Evolutionary conservation across 2,888 invertebrate species (phyloP), one percentile per base, ranked within the genome.

Genomic region (Meiosimyza platycephala): DNA sequence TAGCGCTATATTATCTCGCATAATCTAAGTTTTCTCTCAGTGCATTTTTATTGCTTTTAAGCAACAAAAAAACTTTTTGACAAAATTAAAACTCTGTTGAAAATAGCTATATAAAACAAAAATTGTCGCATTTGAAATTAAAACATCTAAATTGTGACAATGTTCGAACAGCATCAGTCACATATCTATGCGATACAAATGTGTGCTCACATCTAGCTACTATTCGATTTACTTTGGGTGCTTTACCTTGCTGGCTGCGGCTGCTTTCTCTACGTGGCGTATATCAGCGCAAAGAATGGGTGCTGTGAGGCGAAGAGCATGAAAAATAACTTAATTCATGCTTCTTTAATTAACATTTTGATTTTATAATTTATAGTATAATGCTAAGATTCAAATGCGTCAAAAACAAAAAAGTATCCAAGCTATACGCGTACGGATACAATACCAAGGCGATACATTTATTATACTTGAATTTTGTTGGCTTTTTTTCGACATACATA

Each of bases 271-370:
- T 55, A 18, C 18, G 22, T 40, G 40, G 40, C 40, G 9, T 40
- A 9, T 9, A 40, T 40, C 40, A 5, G 40, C 40, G 40, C 40
- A 7, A 40, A 40, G 40, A 9, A 40, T 40, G 9, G 40, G 9
- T 40, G 9, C 9, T 40, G 40, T 40, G 40, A 9, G 40, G 40
- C 40, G 40, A 40, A 57, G 9, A 28, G 54, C n/a, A 55, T 15
- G 52, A 62, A 40, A 16, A 57, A 6, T 15, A 18, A 55, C 55
- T 67, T 33, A 55, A 57, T 72, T 73, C 82, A 83, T 82, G 83
- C 80, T 77, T 79, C 76, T 81, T 81, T 79, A 83, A 82, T 82
- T 82, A 82, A 82, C 82, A 81, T 79, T 76, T 76, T 79, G 75
- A 80, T 83, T 81, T 77, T 79, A 81, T 82, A 59, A 69, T 69